Conservation (phyloP, 2,797 vertebrate species). For the Gallinago stenura region DNA sequence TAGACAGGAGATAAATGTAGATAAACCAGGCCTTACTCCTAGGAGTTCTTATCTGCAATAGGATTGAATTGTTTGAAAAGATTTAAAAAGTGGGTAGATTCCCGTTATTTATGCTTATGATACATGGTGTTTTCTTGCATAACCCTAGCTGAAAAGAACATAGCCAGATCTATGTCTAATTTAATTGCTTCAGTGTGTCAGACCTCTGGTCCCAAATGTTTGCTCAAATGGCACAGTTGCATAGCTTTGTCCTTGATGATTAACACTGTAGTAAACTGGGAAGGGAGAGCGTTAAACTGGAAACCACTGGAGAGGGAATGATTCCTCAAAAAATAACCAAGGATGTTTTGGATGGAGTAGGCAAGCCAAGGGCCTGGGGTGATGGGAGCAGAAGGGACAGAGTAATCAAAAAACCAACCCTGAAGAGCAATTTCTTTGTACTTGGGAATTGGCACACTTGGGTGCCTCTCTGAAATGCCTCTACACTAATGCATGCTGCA, state of each 20-base stretch:
- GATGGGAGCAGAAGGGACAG: background rate
- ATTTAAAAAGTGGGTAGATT: background rate
- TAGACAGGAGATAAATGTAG: constrained; percentile 56
- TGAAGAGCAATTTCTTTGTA: background rate
- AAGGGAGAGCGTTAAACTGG: background rate
- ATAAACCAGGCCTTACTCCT: constrained; percentile 18
- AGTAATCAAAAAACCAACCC: background rate
- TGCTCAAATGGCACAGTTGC: background rate
- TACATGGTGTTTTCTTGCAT: background rate
- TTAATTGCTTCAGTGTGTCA: background rate
- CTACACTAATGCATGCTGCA: background rate
- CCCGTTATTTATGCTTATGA: background rate
- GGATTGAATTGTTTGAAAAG: background rate
- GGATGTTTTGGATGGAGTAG: background rate
- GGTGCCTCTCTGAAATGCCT: background rate
- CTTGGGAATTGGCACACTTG: background rate
- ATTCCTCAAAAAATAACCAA: background rate
- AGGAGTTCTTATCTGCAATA: background rate
- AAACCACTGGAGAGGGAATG: background rate
- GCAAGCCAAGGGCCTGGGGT: background rate
- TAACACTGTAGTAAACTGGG: background rate
- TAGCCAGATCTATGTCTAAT: background rate
- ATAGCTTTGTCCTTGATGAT: background rate
- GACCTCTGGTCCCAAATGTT: background rate
- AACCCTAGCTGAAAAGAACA: background rate